Evolutionary conservation across 2,797 vertebrate species (phyloP).

Genomic region (Podargus strigoides): DNA sequence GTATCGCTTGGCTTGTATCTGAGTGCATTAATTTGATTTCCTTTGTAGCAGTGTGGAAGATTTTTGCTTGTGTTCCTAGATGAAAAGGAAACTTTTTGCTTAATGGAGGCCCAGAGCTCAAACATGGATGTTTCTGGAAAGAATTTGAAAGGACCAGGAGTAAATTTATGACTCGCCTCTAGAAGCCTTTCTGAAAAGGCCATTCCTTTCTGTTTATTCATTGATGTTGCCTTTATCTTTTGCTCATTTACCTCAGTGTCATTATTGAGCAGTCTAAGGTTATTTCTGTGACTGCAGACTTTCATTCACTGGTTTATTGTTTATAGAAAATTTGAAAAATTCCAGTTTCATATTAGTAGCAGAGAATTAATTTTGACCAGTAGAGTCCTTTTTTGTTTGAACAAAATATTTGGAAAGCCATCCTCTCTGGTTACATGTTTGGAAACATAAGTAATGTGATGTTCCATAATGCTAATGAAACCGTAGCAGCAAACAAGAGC

Average conservation of each 20-base stretch:
- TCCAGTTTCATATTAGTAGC: not conserved
- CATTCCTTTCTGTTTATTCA: not conserved
- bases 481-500: slow-evolving; percentile 52
- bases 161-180: not conserved
- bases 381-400: not conserved
- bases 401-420: not conserved
- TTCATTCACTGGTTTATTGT: not conserved
- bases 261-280: not conserved
- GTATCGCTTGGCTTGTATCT: not conserved
- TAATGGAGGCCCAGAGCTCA: not conserved
- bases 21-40: not conserved
- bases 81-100: not conserved
- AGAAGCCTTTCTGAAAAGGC: not conserved
- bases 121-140: not conserved
- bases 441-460: slow-evolving; percentile 39
- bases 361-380: not conserved
- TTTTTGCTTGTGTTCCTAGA: not conserved
- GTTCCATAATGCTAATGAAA: slow-evolving; percentile 59
- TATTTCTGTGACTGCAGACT: not conserved
- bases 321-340: not conserved
- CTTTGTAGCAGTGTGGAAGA: not conserved
- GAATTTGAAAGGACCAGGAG: not conserved
- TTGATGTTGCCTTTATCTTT: not conserved
- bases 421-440: slow-evolving; percentile 31
- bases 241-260: not conserved